Evolutionary conservation across 1,140 invertebrate genomes (phyloP), one percentile per base, ranked within the genome.

Genomic region (Scaptomyza graminum): DNA sequence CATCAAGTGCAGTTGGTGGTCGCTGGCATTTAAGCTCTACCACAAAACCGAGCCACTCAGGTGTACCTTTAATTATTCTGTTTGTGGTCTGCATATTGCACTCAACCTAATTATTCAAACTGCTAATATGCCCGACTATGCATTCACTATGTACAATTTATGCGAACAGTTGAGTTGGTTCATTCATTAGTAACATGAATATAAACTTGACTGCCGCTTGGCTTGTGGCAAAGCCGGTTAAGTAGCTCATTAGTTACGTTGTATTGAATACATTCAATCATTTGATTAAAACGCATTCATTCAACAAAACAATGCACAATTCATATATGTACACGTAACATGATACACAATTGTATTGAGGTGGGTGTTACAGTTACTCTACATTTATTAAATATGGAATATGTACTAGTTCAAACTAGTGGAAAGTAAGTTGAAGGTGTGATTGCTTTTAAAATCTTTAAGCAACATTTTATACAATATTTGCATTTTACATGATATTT

Each of bases 171-270:
- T 52, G 18, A 25, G n/a, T 39, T 11, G 12, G 55, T 54, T 44
- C 62, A 59, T 59, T 56, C 47, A 46, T 59, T 43, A 37, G 57
- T 44, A 18, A 41, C 59, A 43, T 34, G 49, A 39, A 57, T 59
- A 49, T 18, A 54, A 62, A 39, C 55, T 16, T 47, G 41, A 44
- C 51, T 60, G 47, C 41, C 46, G 50, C 8, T 18, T 28, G 13
- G 54, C 34, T 65, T 65, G 56, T 64, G 66, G 76, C 43, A 69
- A 75, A 71, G 66, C 72, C 82, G 82, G 82, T 82, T 87, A 87
- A 87, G 82, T 85, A 66, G 74, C 82, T 85, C 66, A 85, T 85
- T 85, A 87, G 68, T 64, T 77, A 67, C 65, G 76, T 74, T 80
- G 54, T 56, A 69, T 68, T 62, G 62, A 79, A 60, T 71, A 74